Base-by-base conservation (phyloP, 2,888 invertebrate genomes). In the Sinelater perroti region DNA sequence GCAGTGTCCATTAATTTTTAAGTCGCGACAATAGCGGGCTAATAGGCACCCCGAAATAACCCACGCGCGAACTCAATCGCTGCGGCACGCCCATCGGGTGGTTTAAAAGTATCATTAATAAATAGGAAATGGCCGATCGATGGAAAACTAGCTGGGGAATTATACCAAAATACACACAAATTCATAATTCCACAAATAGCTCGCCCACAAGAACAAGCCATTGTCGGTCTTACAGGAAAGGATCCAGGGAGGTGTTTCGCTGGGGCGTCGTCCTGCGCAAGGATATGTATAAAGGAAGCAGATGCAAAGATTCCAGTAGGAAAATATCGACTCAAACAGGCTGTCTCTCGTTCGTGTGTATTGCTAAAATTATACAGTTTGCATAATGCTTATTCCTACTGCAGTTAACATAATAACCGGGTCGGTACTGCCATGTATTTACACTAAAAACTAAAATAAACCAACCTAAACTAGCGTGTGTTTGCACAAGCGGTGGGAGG, bases 221-320 rank as follows among this genome's bases (percentile, higher is more conserved):
- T 53, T 56, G 38, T 62, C 44, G 54, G 28, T 44, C 56, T 61
- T 50, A 52, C 33, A 7, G 10, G 11, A 36, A 24, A 8, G 24
- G 30, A 47, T 16, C 42, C 49, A 42, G 46, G 62, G 47, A 42
- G 42, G 33, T 30, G 49, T 53, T 65, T 53, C 46, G 13, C 31
- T 45, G 40, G 28, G 24, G 30, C 54, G 57, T 56, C 56, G 67
- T 63, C 65, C 67, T 63, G 56, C 57, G 60, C 57, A 61, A 60
- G 66, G 61, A 66, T 65, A 60, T 49, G 61, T 58, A 64, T 59
- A 67, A 67, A 67, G 66, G 68, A 66, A 70, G 59, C 72, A 72
- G 72, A 71, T 72, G 72, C 68, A 67, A 63, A 65, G 65, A 67
- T 72, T 72, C 70, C 67, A 46, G 65, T 64, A 61, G 67, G 67